Base-by-base conservation (phyloP, 2,797 vertebrate species). In the Buphagus erythrorhynchus region DNA sequence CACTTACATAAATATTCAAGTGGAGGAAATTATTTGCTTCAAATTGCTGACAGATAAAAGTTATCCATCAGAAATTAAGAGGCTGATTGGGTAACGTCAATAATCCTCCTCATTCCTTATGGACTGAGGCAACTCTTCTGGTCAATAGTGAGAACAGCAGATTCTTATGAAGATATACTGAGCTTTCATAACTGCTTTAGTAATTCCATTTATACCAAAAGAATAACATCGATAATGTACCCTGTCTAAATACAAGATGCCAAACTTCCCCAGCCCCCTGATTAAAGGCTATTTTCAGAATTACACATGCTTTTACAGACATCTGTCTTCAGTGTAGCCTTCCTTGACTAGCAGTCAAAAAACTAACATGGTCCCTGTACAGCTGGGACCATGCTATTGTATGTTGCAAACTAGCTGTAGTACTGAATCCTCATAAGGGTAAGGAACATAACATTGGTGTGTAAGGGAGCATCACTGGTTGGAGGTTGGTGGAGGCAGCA, bases 1-100 rank as follows among this genome's bases (percentile, higher is more conserved):
- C 9, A 6, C 33, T 77, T 52, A 22, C 1, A 0, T 54, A 72
- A 48, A 3, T 9, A 2, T 51, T 62, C 18, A 79, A 54, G 25
- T n/a, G 16, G 5, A 76, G 17, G 20, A 74, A 82, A 78, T 71
- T n/a, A 65, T 43, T 42, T 83, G 35, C 17, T 91, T 73, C 12
- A 35, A 33, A 67, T 35, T 8, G 13, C 49, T 89, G n/a, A 76
- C 76, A 63, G 13, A 40, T 7, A 40, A 26, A 78, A 81, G 5
- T 45, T 59, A 33, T 35, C 13, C 26, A 9, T 38, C 29, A 54
- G 35, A 77, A 91, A 77, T 63, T 13, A 79, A 76, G 33, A 58
- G 3, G 11, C 4, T 87, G 43, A 58, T 22, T 55, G 29, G 5
- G 5, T 82, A 73, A 79, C 0, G 0, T 45, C 19, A 19, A 7